Percentiles rank a stretch among this genome's conserved stretches.
These are phyloP conservation scores for Apodemia zela DNA, from an alignment of 2,888 invertebrate species.

Conservation along the genomic window DNA sequence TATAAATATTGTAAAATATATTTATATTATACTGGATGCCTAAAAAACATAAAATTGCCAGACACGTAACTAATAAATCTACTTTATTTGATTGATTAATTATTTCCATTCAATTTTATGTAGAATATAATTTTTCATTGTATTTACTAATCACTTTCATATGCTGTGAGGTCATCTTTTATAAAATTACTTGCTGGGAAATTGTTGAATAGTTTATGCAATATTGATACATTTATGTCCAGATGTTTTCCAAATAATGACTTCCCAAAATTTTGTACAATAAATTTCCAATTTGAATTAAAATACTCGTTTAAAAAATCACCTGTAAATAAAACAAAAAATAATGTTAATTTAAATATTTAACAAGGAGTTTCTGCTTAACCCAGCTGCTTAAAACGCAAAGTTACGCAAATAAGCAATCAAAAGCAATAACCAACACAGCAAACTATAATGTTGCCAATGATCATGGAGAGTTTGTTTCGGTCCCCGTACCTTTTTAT, in stretches of 20 bases:
- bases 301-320: not conserved
- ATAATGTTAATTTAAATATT: not conserved
- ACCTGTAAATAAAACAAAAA: not conserved
- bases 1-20: no score
- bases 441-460: no score
- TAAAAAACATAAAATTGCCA: no score
- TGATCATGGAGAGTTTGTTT: no score
- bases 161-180: not conserved
- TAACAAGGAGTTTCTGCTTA: no score
- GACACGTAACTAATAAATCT: no score
- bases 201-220: not conserved
- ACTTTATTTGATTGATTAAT: not conserved
- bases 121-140: not conserved
- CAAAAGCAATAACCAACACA: no score
- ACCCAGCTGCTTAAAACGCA: no score
- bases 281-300: not conserved
- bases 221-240: not conserved
- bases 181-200: constrained; percentile 1
- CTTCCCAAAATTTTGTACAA: constrained; percentile 3
- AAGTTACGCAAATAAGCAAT: no score
- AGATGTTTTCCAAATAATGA: not conserved
- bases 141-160: not conserved
- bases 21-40: no score
- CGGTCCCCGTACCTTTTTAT: no score
- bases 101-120: not conserved